Base-by-base conservation (phyloP, 1,140 invertebrate species). In the Vanessa tameamea region DNA sequence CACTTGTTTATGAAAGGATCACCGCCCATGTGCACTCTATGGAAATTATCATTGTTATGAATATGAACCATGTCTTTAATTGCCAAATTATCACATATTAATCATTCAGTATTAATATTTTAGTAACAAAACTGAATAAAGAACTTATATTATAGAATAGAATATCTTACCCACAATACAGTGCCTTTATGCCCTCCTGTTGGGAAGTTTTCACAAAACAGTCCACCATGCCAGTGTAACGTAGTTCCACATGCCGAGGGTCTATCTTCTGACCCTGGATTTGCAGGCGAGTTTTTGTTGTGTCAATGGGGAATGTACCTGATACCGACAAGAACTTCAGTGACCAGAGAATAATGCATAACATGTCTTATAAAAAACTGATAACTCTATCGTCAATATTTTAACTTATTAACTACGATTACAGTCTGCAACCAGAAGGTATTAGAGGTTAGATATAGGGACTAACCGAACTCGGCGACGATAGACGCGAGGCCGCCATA, bases 301-400 rank as follows among this genome's bases (percentile, higher is more conserved):
- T 97, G 89, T 99, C 98, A 79, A 99, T 96, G 16, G 98, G 98
- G 94, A 99, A 99, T n/a, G 98, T 99, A 74, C 98, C 98, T 99
- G 86, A 5, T 51, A 20, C 59, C 23, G 11, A 23, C 3, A 57
- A 23, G 13, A 23, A 23, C 53, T 57, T 43, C 37, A 43, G 9
- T 43, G 37, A 43, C 37, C 37, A 43, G 9, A 43, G 37, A 43
- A 5, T 43, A 43, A 43, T 9, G 9, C 8, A 43, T 8, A 11
- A 43, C 3, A 5, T 31, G 14, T 15, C 13, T 51, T 51, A 15
- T 14, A 16, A 51, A 20, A 20, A 20, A 20, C 20, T 15, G 14
- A 51, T 16, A 15, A 51, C 14, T 51, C 6, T 16, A 57, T 23
- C 20, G 16, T 8, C 53, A 57, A 16, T 51, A 51, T n/a, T 48